A percentile compares a stretch with the other conserved stretches of the same genome.
These are phyloP conservation scores for Microctenopoma lineatum DNA, from an alignment of 2,797 vertebrate genomes.

Conservation along the genomic window DNA sequence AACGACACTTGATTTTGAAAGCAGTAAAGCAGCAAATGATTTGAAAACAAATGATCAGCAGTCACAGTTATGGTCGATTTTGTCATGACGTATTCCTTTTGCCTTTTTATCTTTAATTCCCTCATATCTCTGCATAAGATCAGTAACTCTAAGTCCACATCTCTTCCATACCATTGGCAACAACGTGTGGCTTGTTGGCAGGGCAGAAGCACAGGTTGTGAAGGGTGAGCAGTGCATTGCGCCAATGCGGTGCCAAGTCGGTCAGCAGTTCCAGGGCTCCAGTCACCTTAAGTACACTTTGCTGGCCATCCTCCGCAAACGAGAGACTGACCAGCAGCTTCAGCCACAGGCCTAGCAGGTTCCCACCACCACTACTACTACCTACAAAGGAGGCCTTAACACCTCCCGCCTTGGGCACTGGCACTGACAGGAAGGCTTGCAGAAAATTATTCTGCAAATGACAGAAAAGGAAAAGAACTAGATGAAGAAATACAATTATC, in stretches of 20 bases:
- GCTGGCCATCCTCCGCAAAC: slow-evolving; percentile 91
- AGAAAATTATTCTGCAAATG: slow-evolving; percentile 92
- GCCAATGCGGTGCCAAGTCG: slow-evolving; percentile 86
- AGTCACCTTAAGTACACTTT: slow-evolving; percentile 89
- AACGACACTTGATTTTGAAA: not conserved
- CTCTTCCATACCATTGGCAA: slow-evolving; percentile 87
- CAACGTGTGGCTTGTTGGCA: slow-evolving; percentile 89
- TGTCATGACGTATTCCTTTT: no score
- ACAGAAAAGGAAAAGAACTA: slow-evolving; percentile 15
- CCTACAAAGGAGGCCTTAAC: slow-evolving; percentile 52
- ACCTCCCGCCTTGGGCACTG: slow-evolving; percentile 83
- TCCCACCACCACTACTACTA: slow-evolving; percentile 21
- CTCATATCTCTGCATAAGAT: not conserved
- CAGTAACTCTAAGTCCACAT: no score
- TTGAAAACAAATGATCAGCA: not conserved
- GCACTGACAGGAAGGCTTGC: slow-evolving; percentile 88
- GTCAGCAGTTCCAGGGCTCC: slow-evolving; percentile 90
- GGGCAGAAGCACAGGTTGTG: slow-evolving; percentile 95
- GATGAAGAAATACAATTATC: not conserved
- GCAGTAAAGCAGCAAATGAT: not conserved
- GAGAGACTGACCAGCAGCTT: slow-evolving; percentile 91
- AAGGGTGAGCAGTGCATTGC: slow-evolving; percentile 86
- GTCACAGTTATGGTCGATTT: not conserved
- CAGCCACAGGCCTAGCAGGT: slow-evolving; percentile 86
- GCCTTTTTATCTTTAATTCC: not conserved